Percentiles rank a stretch among this genome's conserved stretches.
Evolutionary conservation across 1,140 invertebrate species (phyloP).

Genomic region (Pachyrhynchus sulphureomaculatus): DNA sequence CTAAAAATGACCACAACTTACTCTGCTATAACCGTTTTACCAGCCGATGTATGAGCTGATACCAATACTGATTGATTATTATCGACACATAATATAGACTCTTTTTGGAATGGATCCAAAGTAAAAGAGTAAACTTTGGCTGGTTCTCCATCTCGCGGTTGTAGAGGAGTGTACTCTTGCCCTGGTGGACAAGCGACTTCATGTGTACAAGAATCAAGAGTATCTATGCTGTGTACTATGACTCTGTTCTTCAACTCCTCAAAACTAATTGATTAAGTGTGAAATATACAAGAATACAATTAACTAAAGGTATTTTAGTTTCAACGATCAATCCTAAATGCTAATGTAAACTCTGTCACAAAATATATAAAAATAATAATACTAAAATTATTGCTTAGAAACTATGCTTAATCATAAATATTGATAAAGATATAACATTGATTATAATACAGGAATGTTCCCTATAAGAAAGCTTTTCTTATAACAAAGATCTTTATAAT

Average conservation of each 20-base stretch:
- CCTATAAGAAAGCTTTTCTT: too few species aligned
- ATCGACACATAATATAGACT: constrained; percentile 96
- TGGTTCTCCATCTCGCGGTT: constrained; percentile 63
- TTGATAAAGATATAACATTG: too few species aligned
- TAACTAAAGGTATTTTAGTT: neutral
- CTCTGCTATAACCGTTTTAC: constrained; percentile 99
- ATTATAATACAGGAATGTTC: too few species aligned
- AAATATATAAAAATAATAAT: too few species aligned
- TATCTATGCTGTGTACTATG: constrained; percentile 83
- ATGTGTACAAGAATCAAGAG: constrained; percentile 87
- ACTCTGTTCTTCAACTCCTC: constrained; percentile 67
- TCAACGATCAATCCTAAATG: neutral
- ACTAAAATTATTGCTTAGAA: too few species aligned
- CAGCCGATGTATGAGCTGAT: constrained; percentile 99
- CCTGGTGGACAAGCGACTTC: constrained; percentile 90
- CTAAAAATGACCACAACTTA: constrained; percentile 61
- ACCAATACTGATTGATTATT: constrained; percentile 98
- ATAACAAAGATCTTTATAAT: too few species aligned
- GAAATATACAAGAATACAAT: neutral
- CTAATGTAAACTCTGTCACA: too few species aligned
- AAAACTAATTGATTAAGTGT: constrained; percentile 50
- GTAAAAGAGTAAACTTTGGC: constrained; percentile 94
- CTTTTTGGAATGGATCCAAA: constrained; percentile 97
- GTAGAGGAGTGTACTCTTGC: constrained; percentile 76
- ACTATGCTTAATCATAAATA: too few species aligned